Conservation (phyloP, 2,888 invertebrate genomes). For the Ectobius pallidus region DNA sequence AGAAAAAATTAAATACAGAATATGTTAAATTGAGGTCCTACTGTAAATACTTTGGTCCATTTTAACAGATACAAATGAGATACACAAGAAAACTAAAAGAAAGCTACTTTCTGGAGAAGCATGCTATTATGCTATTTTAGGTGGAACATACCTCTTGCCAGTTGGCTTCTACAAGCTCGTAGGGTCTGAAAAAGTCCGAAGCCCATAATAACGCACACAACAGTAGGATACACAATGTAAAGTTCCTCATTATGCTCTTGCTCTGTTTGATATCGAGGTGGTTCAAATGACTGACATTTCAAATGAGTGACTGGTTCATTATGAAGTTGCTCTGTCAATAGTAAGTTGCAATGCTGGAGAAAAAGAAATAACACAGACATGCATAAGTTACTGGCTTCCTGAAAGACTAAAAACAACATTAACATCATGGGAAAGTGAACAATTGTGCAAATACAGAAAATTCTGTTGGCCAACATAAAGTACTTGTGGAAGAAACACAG, state of each 20-base stretch:
- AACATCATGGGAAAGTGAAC: no score
- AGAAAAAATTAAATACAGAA: no score
- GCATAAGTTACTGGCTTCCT: not conserved
- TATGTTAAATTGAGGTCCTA: no score
- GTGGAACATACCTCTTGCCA: slow-evolving; percentile 73
- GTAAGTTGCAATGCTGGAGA: slow-evolving; percentile 71
- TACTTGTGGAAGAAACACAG: no score
- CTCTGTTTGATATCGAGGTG: slow-evolving; percentile 54
- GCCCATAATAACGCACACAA: slow-evolving; percentile 76
- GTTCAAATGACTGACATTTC: slow-evolving; percentile 75
- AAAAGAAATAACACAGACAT: not conserved
- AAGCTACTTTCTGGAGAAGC: no score
- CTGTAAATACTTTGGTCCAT: no score
- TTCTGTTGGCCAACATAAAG: no score
- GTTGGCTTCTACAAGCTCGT: slow-evolving; percentile 76
- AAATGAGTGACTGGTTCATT: slow-evolving; percentile 78
- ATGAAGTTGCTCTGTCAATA: slow-evolving; percentile 85
- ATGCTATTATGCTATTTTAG: not conserved
- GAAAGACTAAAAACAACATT: no score
- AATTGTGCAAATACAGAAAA: no score
- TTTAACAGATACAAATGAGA: no score
- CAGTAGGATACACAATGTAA: slow-evolving; percentile 73
- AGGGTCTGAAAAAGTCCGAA: slow-evolving; percentile 80
- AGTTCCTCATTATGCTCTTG: slow-evolving; percentile 68
- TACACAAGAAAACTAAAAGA: no score